Evolutionary conservation across 37 sponge, comb jelly and placozoan species (phyloP).

Genomic region (Dysidea cf. avara): DNA sequence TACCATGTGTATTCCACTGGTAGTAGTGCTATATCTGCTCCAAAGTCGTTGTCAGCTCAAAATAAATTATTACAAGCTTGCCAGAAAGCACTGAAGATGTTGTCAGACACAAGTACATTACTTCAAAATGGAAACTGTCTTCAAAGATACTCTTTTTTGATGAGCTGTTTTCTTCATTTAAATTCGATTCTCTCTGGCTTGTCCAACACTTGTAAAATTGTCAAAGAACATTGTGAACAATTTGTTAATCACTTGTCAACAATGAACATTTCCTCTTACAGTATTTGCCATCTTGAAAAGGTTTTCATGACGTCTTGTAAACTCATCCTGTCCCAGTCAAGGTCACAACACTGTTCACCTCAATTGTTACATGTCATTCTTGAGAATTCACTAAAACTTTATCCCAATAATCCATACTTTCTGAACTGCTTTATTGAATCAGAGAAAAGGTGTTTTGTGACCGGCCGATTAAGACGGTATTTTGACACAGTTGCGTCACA

Average conservation of each 20-base stretch:
- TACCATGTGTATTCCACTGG: not conserved
- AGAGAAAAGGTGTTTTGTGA: constrained; percentile 52
- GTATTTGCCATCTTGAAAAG: no score
- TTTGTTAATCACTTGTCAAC: no score
- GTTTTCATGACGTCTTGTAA: no score
- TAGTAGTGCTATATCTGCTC: not conserved
- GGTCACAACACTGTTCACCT: constrained; percentile 18
- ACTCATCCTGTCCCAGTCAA: constrained; percentile 32
- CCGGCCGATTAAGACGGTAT: constrained; percentile 51
- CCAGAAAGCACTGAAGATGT: not conserved
- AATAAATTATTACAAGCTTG: not conserved
- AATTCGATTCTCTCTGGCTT: no score
- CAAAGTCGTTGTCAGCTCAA: constrained; percentile 20
- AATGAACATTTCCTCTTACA: no score
- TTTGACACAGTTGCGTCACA: constrained; percentile 31
- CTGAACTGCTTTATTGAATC: constrained; percentile 28
- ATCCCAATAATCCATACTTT: constrained; percentile 47
- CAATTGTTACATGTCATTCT: constrained; percentile 23
- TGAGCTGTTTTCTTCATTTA: no score
- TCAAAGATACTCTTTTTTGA: no score
- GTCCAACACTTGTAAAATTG: no score
- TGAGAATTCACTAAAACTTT: constrained; percentile 29
- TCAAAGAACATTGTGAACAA: no score
- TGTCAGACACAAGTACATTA: no score
- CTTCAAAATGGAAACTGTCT: no score